Evolutionary conservation across 2,888 invertebrate genomes (phyloP).

Genomic region (Opisthograptis luteolata): DNA sequence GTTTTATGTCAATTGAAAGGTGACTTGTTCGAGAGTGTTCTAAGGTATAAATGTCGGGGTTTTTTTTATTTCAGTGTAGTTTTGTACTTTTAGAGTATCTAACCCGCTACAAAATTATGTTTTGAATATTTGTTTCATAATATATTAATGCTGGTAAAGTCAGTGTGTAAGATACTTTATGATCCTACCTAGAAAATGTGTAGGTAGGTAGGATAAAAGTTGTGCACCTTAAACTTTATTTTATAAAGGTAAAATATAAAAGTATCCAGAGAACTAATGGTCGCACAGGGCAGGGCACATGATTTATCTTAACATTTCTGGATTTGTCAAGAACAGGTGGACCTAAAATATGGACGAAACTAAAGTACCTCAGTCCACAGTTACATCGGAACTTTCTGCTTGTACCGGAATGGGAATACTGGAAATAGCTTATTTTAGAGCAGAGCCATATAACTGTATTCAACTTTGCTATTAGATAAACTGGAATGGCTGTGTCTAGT

Average conservation of each 20-base stretch:
- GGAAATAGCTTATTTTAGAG: slow-evolving; percentile 11
- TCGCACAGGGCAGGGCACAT: slow-evolving; percentile 29
- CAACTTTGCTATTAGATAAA: background rate
- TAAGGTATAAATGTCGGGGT: no score
- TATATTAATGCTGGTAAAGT: no score
- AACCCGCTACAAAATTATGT: no score
- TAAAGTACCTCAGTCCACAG: slow-evolving; percentile 20
- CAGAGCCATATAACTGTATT: slow-evolving; percentile 4
- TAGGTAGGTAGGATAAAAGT: slow-evolving; percentile 15
- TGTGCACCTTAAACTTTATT: slow-evolving; percentile 22
- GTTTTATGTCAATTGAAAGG: no score
- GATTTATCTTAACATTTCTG: slow-evolving; percentile 38
- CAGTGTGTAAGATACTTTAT: background rate
- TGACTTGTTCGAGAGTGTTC: no score
- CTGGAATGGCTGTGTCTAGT: background rate
- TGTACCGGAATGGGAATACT: slow-evolving; percentile 17
- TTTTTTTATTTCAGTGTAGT: no score
- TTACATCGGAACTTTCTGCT: slow-evolving; percentile 22
- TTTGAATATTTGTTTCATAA: no score
- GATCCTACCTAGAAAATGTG: slow-evolving; percentile 18
- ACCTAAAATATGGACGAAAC: slow-evolving; percentile 34
- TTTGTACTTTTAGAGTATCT: no score
- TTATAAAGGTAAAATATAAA: slow-evolving; percentile 31
- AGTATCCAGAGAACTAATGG: slow-evolving; percentile 33
- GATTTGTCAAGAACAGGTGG: slow-evolving; percentile 42